phyloP scores from a whole-genome alignment of 2,888 invertebrate species.

The Dasysyrphus albostriatus region DNA sequence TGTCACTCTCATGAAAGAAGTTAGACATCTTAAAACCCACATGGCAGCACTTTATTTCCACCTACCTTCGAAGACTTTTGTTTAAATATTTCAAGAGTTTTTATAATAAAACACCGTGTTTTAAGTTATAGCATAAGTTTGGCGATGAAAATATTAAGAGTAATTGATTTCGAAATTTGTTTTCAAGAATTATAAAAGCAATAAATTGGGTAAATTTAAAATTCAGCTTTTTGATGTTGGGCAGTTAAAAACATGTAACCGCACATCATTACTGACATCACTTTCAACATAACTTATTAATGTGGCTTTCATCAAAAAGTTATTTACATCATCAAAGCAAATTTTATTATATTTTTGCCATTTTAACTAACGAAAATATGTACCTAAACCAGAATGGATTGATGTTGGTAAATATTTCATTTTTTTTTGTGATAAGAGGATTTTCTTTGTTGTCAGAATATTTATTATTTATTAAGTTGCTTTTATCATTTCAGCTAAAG shows the following conservation, averaged over 20 bases:
- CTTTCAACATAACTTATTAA: background rate
- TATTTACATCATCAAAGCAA: background rate
- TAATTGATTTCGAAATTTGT: background rate
- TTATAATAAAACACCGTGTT: background rate
- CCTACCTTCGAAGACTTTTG: background rate
- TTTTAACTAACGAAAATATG: background rate
- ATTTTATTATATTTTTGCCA: background rate
- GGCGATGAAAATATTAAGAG: background rate
- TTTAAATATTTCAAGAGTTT: background rate
- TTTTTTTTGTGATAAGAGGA: background rate
- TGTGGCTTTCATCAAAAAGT: background rate
- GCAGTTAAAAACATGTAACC: background rate
- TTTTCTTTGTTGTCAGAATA: background rate
- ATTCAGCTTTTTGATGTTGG: background rate
- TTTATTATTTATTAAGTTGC: background rate
- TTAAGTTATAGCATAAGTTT: background rate
- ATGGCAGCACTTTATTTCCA: background rate
- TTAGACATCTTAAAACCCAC: constrained; percentile 25
- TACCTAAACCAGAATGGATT: background rate
- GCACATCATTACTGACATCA: background rate
- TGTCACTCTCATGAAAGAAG: constrained; percentile 5
- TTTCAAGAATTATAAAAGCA: background rate
- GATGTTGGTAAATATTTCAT: no score
- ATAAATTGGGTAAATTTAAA: background rate
- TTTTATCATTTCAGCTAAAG: no score